A percentile compares a stretch with the other conserved stretches of the same genome.
These are phyloP conservation scores for Xiphophorus couchianus DNA, from an alignment of 2,113 vertebrate genomes.

Conservation along the genomic window DNA sequence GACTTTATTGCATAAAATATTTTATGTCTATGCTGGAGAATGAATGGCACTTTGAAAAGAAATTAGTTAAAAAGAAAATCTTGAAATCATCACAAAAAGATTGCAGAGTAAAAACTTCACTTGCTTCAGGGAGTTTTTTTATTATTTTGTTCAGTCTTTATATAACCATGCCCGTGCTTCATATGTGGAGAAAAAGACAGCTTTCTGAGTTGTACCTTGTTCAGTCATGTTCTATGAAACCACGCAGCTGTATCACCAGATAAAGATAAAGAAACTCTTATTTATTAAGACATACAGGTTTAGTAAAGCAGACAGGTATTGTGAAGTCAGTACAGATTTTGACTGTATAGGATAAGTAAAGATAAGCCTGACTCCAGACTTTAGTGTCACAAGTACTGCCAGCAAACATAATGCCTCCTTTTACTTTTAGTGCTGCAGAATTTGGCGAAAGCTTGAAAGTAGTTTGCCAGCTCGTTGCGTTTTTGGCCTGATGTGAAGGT, in stretches of 20 bases:
- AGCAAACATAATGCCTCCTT: slow-evolving; percentile 8
- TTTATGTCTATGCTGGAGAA: background rate
- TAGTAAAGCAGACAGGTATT: background rate
- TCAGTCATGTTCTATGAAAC: slow-evolving; percentile 9
- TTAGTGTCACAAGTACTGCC: background rate
- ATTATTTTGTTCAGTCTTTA: slow-evolving; percentile 19
- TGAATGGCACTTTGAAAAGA: background rate
- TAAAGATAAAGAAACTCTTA: background rate
- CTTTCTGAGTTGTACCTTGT: slow-evolving; percentile 13
- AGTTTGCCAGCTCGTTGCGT: slow-evolving; percentile 38
- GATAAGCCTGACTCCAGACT: slow-evolving; percentile 9
- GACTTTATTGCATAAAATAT: background rate
- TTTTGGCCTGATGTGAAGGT: slow-evolving; percentile 48
- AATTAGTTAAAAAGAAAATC: background rate
- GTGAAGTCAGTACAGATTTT: slow-evolving; percentile 6
- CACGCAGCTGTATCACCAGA: slow-evolving; percentile 14
- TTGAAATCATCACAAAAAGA: slow-evolving; percentile 26
- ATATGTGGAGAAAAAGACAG: slow-evolving; percentile 27
- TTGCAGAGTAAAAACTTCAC: slow-evolving; percentile 20
- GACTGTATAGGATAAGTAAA: slow-evolving; percentile 1
- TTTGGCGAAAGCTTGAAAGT: slow-evolving; percentile 6
- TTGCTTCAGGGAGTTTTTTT: slow-evolving; percentile 35
- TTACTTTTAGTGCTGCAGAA: slow-evolving; percentile 28
- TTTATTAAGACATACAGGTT: slow-evolving; percentile 2
- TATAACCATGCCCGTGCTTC: slow-evolving; percentile 41